Evolutionary conservation across 92 coral and sea anemone species (phyloP).

Genomic region (Bergia puertoricense): DNA sequence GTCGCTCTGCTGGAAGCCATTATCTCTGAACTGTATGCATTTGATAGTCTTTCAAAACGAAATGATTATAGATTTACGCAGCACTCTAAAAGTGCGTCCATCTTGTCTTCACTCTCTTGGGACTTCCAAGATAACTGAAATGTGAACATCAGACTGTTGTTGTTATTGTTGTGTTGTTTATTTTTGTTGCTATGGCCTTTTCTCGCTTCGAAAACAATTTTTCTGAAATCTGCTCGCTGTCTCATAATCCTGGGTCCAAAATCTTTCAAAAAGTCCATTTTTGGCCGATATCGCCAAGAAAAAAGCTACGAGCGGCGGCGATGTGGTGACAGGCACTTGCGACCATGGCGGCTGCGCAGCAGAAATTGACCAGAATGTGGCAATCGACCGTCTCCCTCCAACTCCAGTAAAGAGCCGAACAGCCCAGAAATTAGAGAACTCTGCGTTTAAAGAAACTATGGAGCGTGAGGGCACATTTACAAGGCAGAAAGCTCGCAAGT

Average conservation of each 20-base stretch:
- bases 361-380: neutral
- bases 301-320: neutral
- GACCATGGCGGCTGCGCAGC: neutral
- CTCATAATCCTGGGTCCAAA: neutral
- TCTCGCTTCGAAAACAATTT: neutral
- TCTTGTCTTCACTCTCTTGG: no score
- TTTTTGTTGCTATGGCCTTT: constrained; percentile 4
- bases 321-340: neutral
- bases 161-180: neutral
- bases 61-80: no score
- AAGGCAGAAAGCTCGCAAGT: neutral
- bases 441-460: neutral
- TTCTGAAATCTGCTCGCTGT: neutral
- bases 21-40: no score
- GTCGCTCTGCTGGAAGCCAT: no score
- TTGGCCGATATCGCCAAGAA: constrained; percentile 6
- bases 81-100: no score
- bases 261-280: constrained; percentile 1
- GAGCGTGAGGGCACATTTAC: neutral
- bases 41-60: no score
- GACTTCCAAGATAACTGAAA: no score
- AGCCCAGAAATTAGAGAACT: neutral
- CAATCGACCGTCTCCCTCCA: neutral
- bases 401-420: neutral
- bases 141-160: no score